Percentiles rank a stretch among this genome's conserved stretches.
These are phyloP conservation scores for Aulostomus chinensis DNA, from an alignment of 2,797 vertebrate genomes.

Conservation along the genomic window DNA sequence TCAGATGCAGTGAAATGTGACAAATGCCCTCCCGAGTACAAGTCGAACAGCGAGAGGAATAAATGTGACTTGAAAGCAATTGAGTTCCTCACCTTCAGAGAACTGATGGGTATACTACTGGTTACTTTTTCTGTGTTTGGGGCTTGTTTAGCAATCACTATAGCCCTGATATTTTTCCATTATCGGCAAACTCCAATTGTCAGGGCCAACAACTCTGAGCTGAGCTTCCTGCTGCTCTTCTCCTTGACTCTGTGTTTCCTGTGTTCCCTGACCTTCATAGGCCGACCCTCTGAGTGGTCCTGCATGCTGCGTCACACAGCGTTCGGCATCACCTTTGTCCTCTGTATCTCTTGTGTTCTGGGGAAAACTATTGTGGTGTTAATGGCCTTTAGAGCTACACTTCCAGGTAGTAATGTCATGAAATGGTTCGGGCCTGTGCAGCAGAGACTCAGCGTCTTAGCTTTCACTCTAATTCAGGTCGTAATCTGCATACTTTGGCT, in stretches of 20 bases:
- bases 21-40: slow-evolving; percentile 79
- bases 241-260: slow-evolving; percentile 80
- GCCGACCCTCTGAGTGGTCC: slow-evolving; percentile 78
- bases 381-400: slow-evolving; percentile 78
- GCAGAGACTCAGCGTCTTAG: slow-evolving; percentile 76
- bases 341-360: slow-evolving; percentile 78
- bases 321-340: slow-evolving; percentile 80
- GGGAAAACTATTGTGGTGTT: slow-evolving; percentile 80
- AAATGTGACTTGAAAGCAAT: slow-evolving; percentile 77
- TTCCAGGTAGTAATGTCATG: slow-evolving; percentile 72
- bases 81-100: slow-evolving; percentile 79
- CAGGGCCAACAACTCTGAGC: slow-evolving; percentile 80
- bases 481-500: slow-evolving; percentile 77
- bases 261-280: slow-evolving; percentile 81
- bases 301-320: slow-evolving; percentile 82
- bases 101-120: slow-evolving; percentile 79
- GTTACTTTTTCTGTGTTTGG: slow-evolving; percentile 76
- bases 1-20: slow-evolving; percentile 83
- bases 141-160: slow-evolving; percentile 69
- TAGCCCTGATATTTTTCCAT: slow-evolving; percentile 77
- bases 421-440: slow-evolving; percentile 79
- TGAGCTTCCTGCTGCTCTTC: slow-evolving; percentile 82
- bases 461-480: slow-evolving; percentile 74
- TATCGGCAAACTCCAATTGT: slow-evolving; percentile 77
- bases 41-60: slow-evolving; percentile 76